Percentiles rank a stretch among this genome's conserved stretches.
Evolutionary conservation across 2,113 vertebrate species (phyloP).

Genomic region (Pterocles orientalis): DNA sequence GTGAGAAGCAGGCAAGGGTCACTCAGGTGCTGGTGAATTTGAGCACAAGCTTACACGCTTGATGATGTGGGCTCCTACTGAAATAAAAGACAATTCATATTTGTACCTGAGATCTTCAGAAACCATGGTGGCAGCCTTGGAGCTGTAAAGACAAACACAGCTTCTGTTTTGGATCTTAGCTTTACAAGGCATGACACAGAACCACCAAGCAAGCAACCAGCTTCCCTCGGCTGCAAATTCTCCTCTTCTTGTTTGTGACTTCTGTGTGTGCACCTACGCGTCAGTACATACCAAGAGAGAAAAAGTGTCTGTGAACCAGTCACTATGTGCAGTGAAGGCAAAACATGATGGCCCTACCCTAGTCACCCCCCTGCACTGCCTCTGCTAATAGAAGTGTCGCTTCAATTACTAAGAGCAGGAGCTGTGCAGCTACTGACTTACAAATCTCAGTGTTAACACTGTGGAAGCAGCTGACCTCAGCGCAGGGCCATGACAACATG

Average conservation of each 20-base stretch:
- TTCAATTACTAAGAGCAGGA: background rate
- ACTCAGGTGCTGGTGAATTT: background rate
- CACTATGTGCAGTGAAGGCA: background rate
- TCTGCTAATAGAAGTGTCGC: background rate
- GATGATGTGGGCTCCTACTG: background rate
- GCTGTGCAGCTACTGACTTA: background rate
- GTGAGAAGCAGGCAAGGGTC: background rate
- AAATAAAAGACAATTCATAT: background rate
- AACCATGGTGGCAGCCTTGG: background rate
- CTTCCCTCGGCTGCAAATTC: background rate
- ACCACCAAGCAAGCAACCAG: background rate
- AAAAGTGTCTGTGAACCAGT: background rate
- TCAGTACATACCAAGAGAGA: background rate
- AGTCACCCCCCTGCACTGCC: background rate
- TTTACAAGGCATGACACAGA: background rate
- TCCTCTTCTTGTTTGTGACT: background rate
- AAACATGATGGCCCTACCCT: background rate
- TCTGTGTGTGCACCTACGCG: rapidly evolving
- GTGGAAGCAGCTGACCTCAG: background rate
- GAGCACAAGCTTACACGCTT: background rate
- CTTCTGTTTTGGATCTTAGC: background rate
- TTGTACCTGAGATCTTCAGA: background rate
- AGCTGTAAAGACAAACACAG: background rate
- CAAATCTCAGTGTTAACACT: background rate
- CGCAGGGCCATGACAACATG: rapidly evolving